A percentile compares a stretch with the other conserved stretches of the same genome.
Evolutionary conservation across 2,888 invertebrate species (phyloP).

Genomic region (Phrixothrix hirtus): DNA sequence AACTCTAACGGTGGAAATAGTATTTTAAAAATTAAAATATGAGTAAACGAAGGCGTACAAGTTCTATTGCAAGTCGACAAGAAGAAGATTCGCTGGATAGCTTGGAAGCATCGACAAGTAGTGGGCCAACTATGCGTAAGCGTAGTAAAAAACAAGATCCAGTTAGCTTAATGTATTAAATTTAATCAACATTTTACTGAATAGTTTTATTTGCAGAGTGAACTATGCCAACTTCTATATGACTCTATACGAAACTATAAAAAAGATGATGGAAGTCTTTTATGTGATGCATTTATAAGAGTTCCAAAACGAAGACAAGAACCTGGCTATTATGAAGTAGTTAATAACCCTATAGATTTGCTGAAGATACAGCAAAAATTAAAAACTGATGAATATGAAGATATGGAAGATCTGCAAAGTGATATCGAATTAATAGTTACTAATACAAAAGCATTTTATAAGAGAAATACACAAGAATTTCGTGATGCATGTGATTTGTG

Average conservation of each 20-base stretch:
- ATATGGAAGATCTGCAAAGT: slow-evolving; percentile 85
- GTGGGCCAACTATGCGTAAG: slow-evolving; percentile 58
- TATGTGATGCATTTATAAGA: slow-evolving; percentile 93
- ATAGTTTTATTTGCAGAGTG: slow-evolving; percentile 62
- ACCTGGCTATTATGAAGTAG: slow-evolving; percentile 89
- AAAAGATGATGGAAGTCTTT: slow-evolving; percentile 85
- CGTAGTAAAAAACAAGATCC: slow-evolving; percentile 77
- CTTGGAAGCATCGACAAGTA: slow-evolving; percentile 60
- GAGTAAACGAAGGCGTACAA: slow-evolving; percentile 81
- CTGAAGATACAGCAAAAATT: slow-evolving; percentile 94
- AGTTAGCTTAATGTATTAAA: slow-evolving; percentile 57
- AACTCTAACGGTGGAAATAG: too few species aligned
- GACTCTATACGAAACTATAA: slow-evolving; percentile 89
- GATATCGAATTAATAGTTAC: slow-evolving; percentile 91
- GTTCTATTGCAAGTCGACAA: slow-evolving; percentile 77
- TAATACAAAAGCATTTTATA: slow-evolving; percentile 96
- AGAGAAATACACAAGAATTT: slow-evolving; percentile 81
- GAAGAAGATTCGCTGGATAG: slow-evolving; percentile 76
- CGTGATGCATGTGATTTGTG: slow-evolving; percentile 88
- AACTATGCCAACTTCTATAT: slow-evolving; percentile 89
- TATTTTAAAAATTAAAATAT: slow-evolving; percentile 52
- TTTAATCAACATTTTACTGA: neutral
- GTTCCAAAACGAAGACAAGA: slow-evolving; percentile 93
- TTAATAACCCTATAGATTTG: slow-evolving; percentile 93
- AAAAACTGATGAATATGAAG: slow-evolving; percentile 95